Conservation (phyloP, 2,888 invertebrate species). For the Rotaria socialis region DNA sequence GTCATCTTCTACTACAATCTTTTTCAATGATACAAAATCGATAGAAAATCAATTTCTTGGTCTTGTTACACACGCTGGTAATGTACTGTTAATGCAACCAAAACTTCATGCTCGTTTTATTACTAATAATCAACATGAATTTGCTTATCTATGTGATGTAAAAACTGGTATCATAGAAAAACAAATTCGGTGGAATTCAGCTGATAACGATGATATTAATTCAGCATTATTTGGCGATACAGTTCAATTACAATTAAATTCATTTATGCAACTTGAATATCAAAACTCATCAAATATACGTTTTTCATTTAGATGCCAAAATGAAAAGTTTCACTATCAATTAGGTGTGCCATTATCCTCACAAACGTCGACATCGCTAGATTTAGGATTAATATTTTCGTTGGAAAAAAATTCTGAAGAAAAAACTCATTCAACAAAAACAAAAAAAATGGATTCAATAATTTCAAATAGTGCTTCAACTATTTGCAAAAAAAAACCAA, state of each 20-base stretch:
- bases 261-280: constrained; percentile 34
- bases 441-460: neutral
- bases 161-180: constrained; percentile 1
- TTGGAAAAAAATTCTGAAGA: neutral
- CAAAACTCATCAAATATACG: neutral
- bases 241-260: constrained; percentile 16
- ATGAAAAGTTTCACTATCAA: constrained; percentile 11
- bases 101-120: neutral
- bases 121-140: neutral
- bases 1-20: neutral
- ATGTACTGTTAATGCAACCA: neutral
- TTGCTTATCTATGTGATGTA: neutral
- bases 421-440: neutral
- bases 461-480: neutral
- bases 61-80: neutral
- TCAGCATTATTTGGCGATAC: neutral
- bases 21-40: neutral
- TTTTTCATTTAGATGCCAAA: neutral
- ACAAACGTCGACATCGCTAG: neutral
- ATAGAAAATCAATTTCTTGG: neutral
- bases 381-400: neutral
- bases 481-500: too few species aligned
- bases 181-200: neutral
- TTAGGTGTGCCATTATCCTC: neutral
- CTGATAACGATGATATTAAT: neutral